phyloP scores from a whole-genome alignment of 2,888 invertebrate genomes.

The Diogma glabrata region DNA sequence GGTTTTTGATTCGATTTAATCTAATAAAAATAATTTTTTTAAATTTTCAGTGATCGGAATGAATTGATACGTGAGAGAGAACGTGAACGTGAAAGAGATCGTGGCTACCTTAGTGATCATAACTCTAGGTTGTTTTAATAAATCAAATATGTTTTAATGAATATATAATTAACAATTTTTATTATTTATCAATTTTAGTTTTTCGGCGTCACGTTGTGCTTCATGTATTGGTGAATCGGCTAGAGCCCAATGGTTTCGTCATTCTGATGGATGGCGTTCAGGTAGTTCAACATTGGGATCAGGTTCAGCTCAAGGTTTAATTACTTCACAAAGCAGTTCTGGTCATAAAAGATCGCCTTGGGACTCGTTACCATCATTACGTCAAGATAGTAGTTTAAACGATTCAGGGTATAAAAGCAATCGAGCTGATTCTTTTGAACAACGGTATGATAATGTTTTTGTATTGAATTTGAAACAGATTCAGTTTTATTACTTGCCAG shows the following conservation, averaged over 20 bases:
- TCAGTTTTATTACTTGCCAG: no score
- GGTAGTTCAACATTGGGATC: slow-evolving; percentile 59
- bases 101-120: slow-evolving; percentile 67
- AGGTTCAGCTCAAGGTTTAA: slow-evolving; percentile 40
- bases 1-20: no score
- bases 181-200: slow-evolving; percentile 36
- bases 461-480: no score
- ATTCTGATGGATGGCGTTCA: slow-evolving; percentile 79
- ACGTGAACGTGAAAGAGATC: slow-evolving; percentile 54
- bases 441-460: no score
- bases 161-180: no score
- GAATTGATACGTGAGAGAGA: slow-evolving; percentile 68
- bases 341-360: slow-evolving; percentile 69
- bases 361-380: slow-evolving; percentile 75
- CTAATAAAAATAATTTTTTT: no score
- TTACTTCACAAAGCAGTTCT: slow-evolving; percentile 38
- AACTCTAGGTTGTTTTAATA: no score
- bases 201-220: slow-evolving; percentile 59
- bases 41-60: slow-evolving; percentile 80
- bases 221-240: slow-evolving; percentile 85
- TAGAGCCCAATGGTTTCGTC: slow-evolving; percentile 80
- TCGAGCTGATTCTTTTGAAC: slow-evolving; percentile 75
- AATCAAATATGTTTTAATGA: no score
- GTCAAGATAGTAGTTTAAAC: slow-evolving; percentile 75
- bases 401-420: slow-evolving; percentile 81